Conservation (phyloP, 2,888 invertebrate genomes). For the Nipponacmea schrenckii region DNA sequence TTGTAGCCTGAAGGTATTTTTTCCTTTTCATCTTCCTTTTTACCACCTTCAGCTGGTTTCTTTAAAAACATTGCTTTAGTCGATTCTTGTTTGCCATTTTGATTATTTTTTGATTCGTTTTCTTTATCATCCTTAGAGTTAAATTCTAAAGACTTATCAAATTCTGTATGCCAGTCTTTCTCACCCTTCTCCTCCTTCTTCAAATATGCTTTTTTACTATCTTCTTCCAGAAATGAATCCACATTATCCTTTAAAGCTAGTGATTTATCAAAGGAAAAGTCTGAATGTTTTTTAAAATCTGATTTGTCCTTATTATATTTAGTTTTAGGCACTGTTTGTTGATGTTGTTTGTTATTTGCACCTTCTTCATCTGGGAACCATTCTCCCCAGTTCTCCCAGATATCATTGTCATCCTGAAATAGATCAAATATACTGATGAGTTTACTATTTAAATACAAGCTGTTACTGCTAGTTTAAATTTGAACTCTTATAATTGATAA, state of each 20-base stretch:
- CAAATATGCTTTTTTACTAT: not conserved
- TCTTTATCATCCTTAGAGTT: conserved; percentile 12
- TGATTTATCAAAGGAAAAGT: conserved; percentile 5
- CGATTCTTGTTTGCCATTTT: conserved; percentile 7
- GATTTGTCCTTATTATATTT: not conserved
- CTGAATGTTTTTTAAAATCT: not conserved
- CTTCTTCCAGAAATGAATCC: not conserved
- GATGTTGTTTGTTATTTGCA: not conserved
- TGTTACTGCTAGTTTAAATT: no score
- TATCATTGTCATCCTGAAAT: no score
- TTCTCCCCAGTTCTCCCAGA: not conserved
- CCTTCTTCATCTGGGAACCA: not conserved
- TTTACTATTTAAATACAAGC: no score
- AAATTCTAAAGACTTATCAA: conserved; percentile 17
- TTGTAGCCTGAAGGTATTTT: not conserved
- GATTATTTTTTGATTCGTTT: not conserved
- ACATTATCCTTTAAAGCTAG: not conserved
- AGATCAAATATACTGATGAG: no score
- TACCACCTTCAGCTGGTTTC: not conserved
- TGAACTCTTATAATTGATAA: no score
- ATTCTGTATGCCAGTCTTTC: conserved; percentile 23
- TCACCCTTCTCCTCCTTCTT: conserved; percentile 4
- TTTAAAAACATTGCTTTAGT: conserved; percentile 9
- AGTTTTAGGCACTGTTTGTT: not conserved
- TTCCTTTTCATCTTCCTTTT: conserved; percentile 7